These are phyloP conservation scores for Passer domesticus DNA, from an alignment of 2,113 vertebrate species.

Conservation along the genomic window DNA sequence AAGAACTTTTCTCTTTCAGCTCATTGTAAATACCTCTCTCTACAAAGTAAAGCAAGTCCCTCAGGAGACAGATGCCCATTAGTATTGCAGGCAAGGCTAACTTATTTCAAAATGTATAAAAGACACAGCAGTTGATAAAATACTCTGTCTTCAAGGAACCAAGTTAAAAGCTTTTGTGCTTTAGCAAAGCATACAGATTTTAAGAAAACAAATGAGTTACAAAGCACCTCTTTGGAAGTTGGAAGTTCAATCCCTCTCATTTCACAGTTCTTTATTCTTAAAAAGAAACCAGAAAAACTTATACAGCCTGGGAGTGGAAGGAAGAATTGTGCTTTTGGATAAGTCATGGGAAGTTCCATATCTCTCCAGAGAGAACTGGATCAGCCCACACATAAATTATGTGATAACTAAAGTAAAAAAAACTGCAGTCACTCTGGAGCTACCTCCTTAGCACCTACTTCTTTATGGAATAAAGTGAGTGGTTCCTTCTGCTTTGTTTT, in stretches of 20 bases:
- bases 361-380: background rate
- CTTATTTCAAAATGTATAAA: background rate
- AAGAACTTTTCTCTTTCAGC: background rate
- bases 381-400: background rate
- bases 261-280: background rate
- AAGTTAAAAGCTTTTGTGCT: background rate
- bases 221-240: background rate
- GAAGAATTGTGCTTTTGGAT: background rate
- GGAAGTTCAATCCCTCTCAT: background rate
- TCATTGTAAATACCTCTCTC: background rate
- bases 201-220: background rate
- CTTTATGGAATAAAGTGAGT: background rate
- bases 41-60: background rate
- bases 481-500: background rate
- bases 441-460: background rate
- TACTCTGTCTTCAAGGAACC: background rate
- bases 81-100: background rate
- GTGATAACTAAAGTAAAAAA: background rate
- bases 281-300: background rate
- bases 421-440: background rate
- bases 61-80: background rate
- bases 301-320: background rate
- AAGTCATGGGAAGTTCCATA: background rate
- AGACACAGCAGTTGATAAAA: background rate
- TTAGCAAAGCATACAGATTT: background rate